A percentile compares a stretch with the other conserved stretches of the same genome.
phyloP scores from a whole-genome alignment of 2,888 invertebrate genomes.

The Rotaria magnacalcarata region DNA sequence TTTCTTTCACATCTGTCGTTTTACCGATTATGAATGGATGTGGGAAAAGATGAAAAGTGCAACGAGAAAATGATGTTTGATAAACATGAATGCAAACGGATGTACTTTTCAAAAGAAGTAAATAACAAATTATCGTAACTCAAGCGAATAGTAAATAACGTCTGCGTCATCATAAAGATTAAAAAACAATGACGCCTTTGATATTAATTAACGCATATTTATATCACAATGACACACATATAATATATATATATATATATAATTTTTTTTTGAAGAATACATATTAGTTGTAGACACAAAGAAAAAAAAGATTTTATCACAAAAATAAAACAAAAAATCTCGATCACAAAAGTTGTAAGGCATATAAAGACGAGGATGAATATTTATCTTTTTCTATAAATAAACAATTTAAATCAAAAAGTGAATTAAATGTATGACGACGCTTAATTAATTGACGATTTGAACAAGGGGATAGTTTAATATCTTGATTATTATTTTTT shows the following conservation, averaged over 20 bases:
- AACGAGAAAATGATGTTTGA: background rate
- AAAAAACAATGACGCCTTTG: background rate
- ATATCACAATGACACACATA: background rate
- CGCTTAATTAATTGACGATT: background rate
- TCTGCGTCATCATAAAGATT: background rate
- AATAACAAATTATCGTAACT: background rate
- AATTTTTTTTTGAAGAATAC: background rate
- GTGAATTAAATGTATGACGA: constrained; percentile 21
- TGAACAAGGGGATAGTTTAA: background rate
- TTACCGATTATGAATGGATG: background rate
- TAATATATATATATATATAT: background rate
- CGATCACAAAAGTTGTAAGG: constrained; percentile 29
- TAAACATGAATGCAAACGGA: background rate
- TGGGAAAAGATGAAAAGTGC: background rate
- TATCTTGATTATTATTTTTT: background rate
- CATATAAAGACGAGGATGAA: background rate
- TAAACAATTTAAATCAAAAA: background rate
- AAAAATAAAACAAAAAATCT: background rate
- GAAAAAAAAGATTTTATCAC: background rate
- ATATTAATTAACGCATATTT: background rate
- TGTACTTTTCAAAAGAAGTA: background rate
- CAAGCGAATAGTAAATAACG: background rate
- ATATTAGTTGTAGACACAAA: background rate
- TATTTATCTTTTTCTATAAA: background rate
- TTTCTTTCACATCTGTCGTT: background rate